phyloP scores from a whole-genome alignment of 2,888 invertebrate genomes.

The Tromatobia lineatoria region DNA sequence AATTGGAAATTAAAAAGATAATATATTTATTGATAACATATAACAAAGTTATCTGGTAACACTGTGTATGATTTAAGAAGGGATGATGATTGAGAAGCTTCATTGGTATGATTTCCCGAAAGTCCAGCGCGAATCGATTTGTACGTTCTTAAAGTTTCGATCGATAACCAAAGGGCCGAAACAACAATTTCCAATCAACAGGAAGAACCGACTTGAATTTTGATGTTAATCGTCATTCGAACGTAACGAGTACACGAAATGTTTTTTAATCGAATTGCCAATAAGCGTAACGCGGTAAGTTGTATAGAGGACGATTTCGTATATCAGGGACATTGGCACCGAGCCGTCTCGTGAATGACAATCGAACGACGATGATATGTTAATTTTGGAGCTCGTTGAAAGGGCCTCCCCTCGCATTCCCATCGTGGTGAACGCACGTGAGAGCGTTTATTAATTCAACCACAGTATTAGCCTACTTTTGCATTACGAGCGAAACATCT shows the following conservation, averaged over 20 bases:
- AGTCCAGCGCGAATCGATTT: background rate
- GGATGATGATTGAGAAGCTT: background rate
- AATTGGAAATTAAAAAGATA: too few relatives aligned
- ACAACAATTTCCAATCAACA: conserved; percentile 9
- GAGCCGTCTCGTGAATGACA: conserved; percentile 34
- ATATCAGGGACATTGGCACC: conserved; percentile 52
- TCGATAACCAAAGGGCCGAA: conserved; percentile 21
- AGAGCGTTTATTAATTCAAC: conserved; percentile 65
- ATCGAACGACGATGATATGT: conserved; percentile 43
- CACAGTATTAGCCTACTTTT: conserved; percentile 69
- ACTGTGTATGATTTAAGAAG: background rate
- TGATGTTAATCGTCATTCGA: background rate
- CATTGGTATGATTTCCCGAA: background rate
- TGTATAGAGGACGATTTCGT: conserved; percentile 30
- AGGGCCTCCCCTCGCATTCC: conserved; percentile 23
- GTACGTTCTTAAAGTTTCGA: background rate
- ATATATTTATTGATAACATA: too few relatives aligned
- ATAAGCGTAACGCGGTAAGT: background rate
- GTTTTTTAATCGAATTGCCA: conserved; percentile 17
- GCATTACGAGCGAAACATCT: conserved; percentile 51
- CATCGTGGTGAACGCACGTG: conserved; percentile 56
- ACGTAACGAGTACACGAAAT: conserved; percentile 14
- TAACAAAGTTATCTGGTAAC: too few relatives aligned
- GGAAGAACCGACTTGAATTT: conserved; percentile 27
- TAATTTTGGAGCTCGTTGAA: conserved; percentile 40